Conservation (phyloP, 2,888 invertebrate species). For the Liodrosophila aerea region DNA sequence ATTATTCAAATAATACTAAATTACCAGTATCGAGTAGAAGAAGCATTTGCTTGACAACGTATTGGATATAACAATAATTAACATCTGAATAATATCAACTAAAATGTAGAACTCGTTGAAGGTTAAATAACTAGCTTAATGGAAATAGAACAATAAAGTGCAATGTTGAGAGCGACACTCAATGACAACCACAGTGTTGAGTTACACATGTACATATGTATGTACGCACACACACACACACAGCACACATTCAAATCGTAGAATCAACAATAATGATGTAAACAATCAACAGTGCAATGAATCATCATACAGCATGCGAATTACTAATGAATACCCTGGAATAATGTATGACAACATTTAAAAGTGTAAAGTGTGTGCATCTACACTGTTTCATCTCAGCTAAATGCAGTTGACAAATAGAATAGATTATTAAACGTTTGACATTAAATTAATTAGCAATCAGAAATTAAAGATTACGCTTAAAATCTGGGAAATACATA, state of each 20-base stretch:
- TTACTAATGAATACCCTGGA: conserved; percentile 10
- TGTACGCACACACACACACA: conserved; percentile 12
- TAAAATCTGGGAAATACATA: too few relatives aligned
- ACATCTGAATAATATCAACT: too few relatives aligned
- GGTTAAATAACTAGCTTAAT: conserved; percentile 59
- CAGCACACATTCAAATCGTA: conserved; percentile 5
- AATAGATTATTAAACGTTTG: too few relatives aligned
- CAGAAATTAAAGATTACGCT: too few relatives aligned
- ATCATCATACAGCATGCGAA: conserved; percentile 38
- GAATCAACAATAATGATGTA: conserved; percentile 56
- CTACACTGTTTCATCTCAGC: too few relatives aligned
- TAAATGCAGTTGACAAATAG: too few relatives aligned
- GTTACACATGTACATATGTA: conserved; percentile 33
- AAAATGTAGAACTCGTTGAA: conserved; percentile 29
- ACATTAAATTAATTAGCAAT: too few relatives aligned
- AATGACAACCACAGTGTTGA: conserved; percentile 71
- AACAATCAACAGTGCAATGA: conserved; percentile 53
- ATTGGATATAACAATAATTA: too few relatives aligned
- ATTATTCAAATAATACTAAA: too few relatives aligned
- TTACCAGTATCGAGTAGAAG: too few relatives aligned
- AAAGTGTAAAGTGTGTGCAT: too few relatives aligned
- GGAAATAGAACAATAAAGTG: conserved; percentile 50
- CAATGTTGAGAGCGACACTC: conserved; percentile 44
- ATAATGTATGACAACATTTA: not conserved
- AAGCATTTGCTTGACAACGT: too few relatives aligned